A percentile compares a stretch with the other conserved stretches of the same genome.
Conservation (phyloP, 2,113 vertebrate genomes). For the Rhineura floridana region DNA sequence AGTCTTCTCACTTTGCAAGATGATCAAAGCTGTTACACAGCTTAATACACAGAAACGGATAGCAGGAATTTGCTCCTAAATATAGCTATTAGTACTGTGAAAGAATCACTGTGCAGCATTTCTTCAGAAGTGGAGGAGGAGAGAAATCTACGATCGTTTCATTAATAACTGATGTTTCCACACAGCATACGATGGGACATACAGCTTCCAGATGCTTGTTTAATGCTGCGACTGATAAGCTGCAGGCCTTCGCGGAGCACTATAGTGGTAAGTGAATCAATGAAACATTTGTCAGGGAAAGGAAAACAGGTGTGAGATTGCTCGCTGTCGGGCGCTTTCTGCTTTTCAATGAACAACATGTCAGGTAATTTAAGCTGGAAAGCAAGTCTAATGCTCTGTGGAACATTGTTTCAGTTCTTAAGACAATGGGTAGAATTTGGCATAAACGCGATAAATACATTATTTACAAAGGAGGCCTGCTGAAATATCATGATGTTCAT, state of each 20-base stretch:
- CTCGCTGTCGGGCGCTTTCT: constrained; percentile 36
- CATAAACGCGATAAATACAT: not conserved
- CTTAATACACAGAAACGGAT: not conserved
- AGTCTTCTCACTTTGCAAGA: not conserved
- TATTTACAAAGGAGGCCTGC: not conserved
- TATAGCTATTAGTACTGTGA: not conserved
- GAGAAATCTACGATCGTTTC: constrained; percentile 9
- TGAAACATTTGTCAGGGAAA: constrained; percentile 63
- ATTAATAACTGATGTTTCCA: constrained; percentile 23
- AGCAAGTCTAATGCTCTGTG: constrained; percentile 42
- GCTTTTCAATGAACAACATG: constrained; percentile 53
- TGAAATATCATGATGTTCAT: not conserved
- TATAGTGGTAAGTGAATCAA: constrained; percentile 42
- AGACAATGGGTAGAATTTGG: not conserved
- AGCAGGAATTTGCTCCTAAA: constrained; percentile 4
- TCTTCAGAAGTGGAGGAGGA: constrained; percentile 9
- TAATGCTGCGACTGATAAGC: constrained; percentile 43
- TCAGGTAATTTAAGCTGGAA: constrained; percentile 51
- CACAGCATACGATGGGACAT: not conserved
- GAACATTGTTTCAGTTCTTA: constrained; percentile 35
- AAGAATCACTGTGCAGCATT: constrained; percentile 13
- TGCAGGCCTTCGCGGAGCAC: not conserved
- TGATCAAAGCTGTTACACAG: not conserved
- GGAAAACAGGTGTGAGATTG: constrained; percentile 67
- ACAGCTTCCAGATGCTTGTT: constrained; percentile 47